phyloP scores from a whole-genome alignment of 2,797 vertebrate species.

The Platalea minor region DNA sequence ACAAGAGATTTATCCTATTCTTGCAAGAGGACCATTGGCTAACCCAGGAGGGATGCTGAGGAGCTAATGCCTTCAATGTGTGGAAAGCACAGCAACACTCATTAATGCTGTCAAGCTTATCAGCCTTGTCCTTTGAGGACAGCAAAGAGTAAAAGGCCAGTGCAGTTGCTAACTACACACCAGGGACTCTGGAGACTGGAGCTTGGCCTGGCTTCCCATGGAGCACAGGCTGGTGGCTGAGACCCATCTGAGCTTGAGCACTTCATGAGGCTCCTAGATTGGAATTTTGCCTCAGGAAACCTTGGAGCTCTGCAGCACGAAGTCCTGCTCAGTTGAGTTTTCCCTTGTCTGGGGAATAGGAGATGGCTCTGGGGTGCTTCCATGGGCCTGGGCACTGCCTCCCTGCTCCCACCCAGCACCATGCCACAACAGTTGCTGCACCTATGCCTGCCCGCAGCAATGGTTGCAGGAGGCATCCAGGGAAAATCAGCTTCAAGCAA shows the following conservation, averaged over 20 bases:
- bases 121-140: not conserved
- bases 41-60: not conserved
- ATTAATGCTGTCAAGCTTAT: not conserved
- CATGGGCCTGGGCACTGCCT: not conserved
- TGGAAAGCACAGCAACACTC: not conserved
- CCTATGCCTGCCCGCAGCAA: not conserved
- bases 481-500: not conserved
- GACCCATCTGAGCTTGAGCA: not conserved
- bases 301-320: not conserved
- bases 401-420: not conserved
- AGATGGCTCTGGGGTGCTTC: not conserved
- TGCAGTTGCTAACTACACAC: too few relatives aligned
- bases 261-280: not conserved
- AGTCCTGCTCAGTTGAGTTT: not conserved
- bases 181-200: not conserved
- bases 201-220: not conserved
- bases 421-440: fast-evolving
- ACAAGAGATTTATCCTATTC: not conserved
- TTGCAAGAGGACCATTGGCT: not conserved
- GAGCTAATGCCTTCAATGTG: not conserved
- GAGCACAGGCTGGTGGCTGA: not conserved
- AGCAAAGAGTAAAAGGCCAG: not conserved
- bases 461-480: not conserved
- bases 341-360: not conserved
- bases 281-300: not conserved